Conservation (phyloP, 2,888 invertebrate species). For the Tetrapedia diversipes region DNA sequence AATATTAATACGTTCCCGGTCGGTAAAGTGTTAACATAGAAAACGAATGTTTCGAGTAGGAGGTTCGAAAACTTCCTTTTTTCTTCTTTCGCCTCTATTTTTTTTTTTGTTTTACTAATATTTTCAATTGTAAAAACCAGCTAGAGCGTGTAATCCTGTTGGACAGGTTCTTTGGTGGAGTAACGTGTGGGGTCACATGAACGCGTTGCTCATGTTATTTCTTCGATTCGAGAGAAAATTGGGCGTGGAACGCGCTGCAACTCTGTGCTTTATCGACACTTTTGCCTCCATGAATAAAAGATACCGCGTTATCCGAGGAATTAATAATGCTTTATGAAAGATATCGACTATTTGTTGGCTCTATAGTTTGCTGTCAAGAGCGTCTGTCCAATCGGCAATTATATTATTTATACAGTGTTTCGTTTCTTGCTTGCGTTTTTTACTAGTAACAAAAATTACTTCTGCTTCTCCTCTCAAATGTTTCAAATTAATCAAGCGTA, state of each 20-base stretch:
- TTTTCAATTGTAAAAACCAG: no score
- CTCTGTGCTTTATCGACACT: slow-evolving; percentile 33
- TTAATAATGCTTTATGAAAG: slow-evolving; percentile 42
- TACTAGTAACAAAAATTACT: no score
- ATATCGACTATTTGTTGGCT: slow-evolving; percentile 40
- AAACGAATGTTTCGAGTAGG: no score
- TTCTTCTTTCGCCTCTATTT: no score
- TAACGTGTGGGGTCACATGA: no score
- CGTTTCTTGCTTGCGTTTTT: background rate
- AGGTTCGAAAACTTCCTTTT: no score
- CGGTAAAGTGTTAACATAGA: no score
- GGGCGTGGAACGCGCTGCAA: slow-evolving; percentile 14
- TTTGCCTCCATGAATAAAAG: slow-evolving; percentile 44
- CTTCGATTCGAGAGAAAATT: slow-evolving; percentile 44
- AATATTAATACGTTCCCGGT: no score
- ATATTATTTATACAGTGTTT: slow-evolving; percentile 17
- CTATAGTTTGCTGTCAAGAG: slow-evolving; percentile 25
- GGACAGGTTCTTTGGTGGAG: background rate
- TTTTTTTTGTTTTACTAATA: no score
- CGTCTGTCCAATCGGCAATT: slow-evolving; percentile 19
- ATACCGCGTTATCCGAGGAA: slow-evolving; percentile 38
- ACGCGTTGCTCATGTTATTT: slow-evolving; percentile 24
- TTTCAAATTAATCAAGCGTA: no score
- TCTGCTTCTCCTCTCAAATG: background rate
- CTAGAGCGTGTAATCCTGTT: no score